A percentile compares a stretch with the other conserved stretches of the same genome.
phyloP scores from a whole-genome alignment of 2,797 vertebrate species.

The Coregonus sp. region DNA sequence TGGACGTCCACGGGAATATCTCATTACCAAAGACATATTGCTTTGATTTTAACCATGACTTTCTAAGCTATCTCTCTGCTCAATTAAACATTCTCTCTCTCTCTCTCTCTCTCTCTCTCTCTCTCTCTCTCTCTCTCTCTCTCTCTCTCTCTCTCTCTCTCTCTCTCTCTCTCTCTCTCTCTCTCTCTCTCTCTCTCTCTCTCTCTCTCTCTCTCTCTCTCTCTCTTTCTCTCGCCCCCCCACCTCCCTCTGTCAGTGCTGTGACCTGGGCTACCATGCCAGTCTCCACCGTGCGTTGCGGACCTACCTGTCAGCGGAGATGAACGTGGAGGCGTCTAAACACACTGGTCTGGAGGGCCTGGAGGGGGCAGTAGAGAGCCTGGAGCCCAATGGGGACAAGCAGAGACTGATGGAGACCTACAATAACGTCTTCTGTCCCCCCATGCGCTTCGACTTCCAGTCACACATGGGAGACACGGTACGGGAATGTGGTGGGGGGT shows the following conservation, averaged over 20 bases:
- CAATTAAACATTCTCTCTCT: neutral
- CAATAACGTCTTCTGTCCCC: constrained; percentile 96
- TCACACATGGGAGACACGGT: constrained; percentile 98
- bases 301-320: constrained; percentile 95
- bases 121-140: neutral
- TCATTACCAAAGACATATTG: neutral
- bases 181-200: neutral
- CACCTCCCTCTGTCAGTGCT: constrained; percentile 80
- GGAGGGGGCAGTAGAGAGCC: constrained; percentile 90
- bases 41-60: neutral
- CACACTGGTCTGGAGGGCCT: constrained; percentile 91
- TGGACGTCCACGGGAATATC: constrained; percentile 1
- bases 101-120: neutral
- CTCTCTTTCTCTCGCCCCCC: neutral
- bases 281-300: constrained; percentile 92
- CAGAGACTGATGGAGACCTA: constrained; percentile 98
- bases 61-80: neutral
- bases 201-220: too few species aligned
- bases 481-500: neutral
- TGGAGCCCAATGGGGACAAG: constrained; percentile 94
- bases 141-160: neutral
- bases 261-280: constrained; percentile 96
- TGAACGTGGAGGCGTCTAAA: constrained; percentile 93
- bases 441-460: constrained; percentile 97
- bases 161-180: neutral